Evolutionary conservation across 2,888 invertebrate genomes (phyloP), one percentile per base, ranked within the genome.

Genomic region (Drosophila niveifrons): DNA sequence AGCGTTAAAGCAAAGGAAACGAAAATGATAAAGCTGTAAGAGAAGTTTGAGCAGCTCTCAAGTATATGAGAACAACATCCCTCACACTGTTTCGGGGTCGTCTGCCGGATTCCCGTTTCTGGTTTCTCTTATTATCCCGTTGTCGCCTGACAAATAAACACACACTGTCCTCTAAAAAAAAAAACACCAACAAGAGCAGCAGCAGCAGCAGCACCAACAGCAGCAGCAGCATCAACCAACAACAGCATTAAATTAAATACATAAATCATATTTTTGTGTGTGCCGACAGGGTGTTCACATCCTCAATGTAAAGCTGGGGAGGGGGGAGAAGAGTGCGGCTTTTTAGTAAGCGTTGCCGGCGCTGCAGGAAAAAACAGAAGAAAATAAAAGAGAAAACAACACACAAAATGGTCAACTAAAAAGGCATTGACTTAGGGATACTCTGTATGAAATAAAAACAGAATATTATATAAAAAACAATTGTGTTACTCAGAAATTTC

Each of bases 131-230:
- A 83, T 85, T 88, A 83, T 85, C 84, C 84, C 77, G 79, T 83
- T 84, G 88, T 87, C 84, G 84, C 74, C 85, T 81, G 89, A 88
- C 84, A 88, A 88, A 88, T 84, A 81, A 88, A 89, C 82, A 86
- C 80, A 75, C 71, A 71, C 85, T 66, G 68, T 69, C 73, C 78
- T 67, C 67, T 66, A 73, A 70, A 64, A 70, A 47, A 41, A 6
- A 70, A 47, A 41, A 6, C 6, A 23, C 44, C 62, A 62, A 55
- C 55, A 52, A 57, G 23, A 23, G 23, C 39, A 55, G 18, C 48
- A 59, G 47, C 63, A 61, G 18, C 15, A 68, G 51, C 50, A 72
- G 48, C 56, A 77, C 62, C 70, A 65, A 47, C 50, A 53, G 11
- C 46, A 59, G 52, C 57, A 34, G 52, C 56, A 62, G 51, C 68